Base-by-base conservation (phyloP, 2,888 invertebrate genomes). In the Gastracanthus pulcherrimus region DNA sequence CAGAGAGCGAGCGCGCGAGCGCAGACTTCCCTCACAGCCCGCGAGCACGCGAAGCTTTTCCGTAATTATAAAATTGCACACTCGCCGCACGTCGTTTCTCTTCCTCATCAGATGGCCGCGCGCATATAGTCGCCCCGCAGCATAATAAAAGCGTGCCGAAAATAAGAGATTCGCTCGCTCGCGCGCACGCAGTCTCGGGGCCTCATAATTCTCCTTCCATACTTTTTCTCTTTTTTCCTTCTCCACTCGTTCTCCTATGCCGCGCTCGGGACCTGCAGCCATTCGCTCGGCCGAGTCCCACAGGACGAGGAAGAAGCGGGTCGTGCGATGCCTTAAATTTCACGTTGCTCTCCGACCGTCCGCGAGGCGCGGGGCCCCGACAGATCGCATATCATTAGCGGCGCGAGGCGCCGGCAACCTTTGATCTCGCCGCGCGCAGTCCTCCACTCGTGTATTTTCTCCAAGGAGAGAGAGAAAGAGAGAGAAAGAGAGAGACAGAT, bases 311-410 rank as follows among this genome's bases (percentile, higher is more conserved):
- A n/a, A n/a, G n/a, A n/a, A n/a, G n/a, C n/a, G n/a, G n/a, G n/a
- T n/a, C n/a, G n/a, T n/a, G n/a, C n/a, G n/a, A 26, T 55, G 55
- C 55, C 23, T 55, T 9, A 55, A 55, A 23, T 55, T 55, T 55
- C 26, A 7, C 55, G 9, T 67, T 74, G 75, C 74, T 82, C 82
- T 48, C n/a, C n/a, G n/a, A n/a, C n/a, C 45, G 76, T 60, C 76
- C 78, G 67, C 70, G 23, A 34, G 16, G 48, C 58, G 31, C 58
- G 78, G 69, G 72, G 23, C n/a, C 64, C 41, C 82, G 82, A 71
- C 80, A 83, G 86, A 82, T 87, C 84, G 85, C 86, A 87, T 86
- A 86, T 86, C 87, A 87, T 87, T 87, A 11, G 82, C 83, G 76
- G 83, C 78, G 80, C 74, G 82, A 83, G 83, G 81, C 76, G 84